phyloP scores from a whole-genome alignment of 2,888 invertebrate species.

The Polydrusus tereticollis region DNA sequence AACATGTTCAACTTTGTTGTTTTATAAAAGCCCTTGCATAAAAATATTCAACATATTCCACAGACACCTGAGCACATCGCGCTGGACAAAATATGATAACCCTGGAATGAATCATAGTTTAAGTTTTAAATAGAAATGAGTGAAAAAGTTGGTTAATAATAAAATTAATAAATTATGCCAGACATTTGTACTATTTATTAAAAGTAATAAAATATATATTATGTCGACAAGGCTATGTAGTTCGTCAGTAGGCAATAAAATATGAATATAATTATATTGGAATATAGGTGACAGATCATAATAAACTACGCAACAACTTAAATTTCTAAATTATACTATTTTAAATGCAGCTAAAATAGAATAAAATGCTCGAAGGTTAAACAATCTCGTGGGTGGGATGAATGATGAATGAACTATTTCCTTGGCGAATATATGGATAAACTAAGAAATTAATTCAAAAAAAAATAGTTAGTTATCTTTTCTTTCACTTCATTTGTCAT shows the following conservation, averaged over 20 bases:
- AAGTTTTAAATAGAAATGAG: slow-evolving; percentile 11
- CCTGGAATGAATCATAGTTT: slow-evolving; percentile 1
- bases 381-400: too few species aligned
- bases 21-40: too few species aligned
- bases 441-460: too few species aligned
- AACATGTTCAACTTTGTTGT: too few species aligned
- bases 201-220: slow-evolving; percentile 3
- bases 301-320: not conserved
- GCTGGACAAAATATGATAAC: not conserved
- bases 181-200: slow-evolving; percentile 19
- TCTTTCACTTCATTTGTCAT: too few species aligned
- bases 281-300: not conserved
- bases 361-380: too few species aligned
- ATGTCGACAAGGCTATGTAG: slow-evolving; percentile 24
- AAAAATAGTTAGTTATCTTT: too few species aligned
- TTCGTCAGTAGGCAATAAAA: slow-evolving; percentile 19
- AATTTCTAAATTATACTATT: not conserved
- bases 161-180: slow-evolving; percentile 15
- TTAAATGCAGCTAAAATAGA: too few species aligned
- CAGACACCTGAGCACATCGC: too few species aligned
- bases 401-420: not conserved
- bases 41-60: too few species aligned
- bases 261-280: slow-evolving; percentile 3
- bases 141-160: slow-evolving; percentile 18
- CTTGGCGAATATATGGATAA: too few species aligned